Evolutionary conservation across 2,797 vertebrate species (phyloP).

Genomic region (Acanthiza pusilla): DNA sequence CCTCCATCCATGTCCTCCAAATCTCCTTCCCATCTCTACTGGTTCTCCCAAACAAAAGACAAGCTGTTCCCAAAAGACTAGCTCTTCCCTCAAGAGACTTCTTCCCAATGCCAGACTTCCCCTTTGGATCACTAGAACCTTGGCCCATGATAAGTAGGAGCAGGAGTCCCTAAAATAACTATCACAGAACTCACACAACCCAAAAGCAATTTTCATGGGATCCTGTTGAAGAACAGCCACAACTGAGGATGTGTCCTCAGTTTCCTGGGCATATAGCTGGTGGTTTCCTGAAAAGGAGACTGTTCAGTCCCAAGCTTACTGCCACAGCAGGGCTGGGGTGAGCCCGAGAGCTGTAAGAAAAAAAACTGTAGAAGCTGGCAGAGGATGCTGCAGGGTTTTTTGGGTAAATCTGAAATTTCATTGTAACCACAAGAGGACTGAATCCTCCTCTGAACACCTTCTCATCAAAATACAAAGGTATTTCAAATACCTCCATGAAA

Average conservation of each 20-base stretch:
- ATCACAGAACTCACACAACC: not conserved
- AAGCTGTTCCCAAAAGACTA: not conserved
- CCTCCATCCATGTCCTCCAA: not conserved
- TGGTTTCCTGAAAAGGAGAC: not conserved
- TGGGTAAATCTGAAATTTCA: not conserved
- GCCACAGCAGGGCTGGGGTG: not conserved
- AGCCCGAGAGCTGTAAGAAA: rapidly evolving
- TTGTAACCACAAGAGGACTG: not conserved
- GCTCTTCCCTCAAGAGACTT: not conserved
- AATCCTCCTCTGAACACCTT: not conserved
- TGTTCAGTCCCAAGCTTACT: not conserved
- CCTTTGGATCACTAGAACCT: not conserved
- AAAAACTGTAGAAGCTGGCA: not conserved
- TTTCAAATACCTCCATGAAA: not conserved
- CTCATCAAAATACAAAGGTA: not conserved
- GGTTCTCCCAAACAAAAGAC: not conserved
- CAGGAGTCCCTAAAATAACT: not conserved
- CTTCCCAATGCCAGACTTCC: not conserved
- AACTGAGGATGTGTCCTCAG: not conserved
- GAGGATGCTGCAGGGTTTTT: not conserved
- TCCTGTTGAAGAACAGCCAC: not conserved
- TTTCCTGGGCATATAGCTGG: not conserved
- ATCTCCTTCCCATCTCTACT: not conserved
- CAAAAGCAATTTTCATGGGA: not conserved
- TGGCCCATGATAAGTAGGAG: not conserved